Evolutionary conservation across 2,113 vertebrate genomes (phyloP).

Genomic region (Odocoileus hemionus): DNA sequence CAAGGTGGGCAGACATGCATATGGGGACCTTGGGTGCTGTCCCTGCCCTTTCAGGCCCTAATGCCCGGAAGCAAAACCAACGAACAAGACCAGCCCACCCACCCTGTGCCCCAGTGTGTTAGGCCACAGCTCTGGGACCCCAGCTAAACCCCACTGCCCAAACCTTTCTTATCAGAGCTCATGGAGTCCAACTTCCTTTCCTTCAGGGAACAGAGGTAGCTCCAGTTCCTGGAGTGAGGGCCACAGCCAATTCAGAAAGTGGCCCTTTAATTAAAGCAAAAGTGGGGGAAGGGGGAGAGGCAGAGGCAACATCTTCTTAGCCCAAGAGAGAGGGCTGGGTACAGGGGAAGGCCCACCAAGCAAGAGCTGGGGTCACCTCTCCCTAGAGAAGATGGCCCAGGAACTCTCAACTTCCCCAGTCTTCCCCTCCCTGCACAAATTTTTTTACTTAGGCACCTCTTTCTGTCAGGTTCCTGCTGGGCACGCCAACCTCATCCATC

Average conservation of each 20-base stretch:
- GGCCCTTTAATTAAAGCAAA: neutral
- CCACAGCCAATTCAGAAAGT: constrained; percentile 1
- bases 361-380: neutral
- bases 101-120: too few species aligned
- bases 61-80: neutral
- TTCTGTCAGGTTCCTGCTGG: neutral
- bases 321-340: neutral
- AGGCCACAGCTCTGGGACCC: neutral
- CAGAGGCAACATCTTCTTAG: neutral
- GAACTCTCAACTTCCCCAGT: neutral
- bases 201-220: neutral
- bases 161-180: neutral
- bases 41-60: neutral
- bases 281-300: neutral
- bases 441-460: neutral
- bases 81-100: neutral
- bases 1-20: neutral
- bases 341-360: neutral
- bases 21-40: neutral
- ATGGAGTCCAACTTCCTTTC: neutral
- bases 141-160: neutral
- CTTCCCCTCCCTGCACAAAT: neutral
- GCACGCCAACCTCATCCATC: neutral
- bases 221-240: constrained; percentile 27
- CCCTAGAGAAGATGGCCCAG: neutral